Conservation (phyloP, 2,888 invertebrate species). For the Junonia oenone region DNA sequence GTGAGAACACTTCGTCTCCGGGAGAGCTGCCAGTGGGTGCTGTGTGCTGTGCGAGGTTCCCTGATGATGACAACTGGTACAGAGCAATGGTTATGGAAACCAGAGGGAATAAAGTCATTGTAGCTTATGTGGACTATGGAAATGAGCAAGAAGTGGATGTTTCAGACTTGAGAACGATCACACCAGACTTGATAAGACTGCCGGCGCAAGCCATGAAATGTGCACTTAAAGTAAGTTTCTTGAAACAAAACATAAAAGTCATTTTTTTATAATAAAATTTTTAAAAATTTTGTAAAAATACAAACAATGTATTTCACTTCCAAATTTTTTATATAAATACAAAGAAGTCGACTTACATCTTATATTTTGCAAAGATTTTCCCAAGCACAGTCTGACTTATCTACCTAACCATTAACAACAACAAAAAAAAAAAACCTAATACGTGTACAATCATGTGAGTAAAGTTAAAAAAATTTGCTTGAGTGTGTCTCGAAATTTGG, state of each 20-base stretch:
- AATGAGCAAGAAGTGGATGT: slow-evolving; percentile 89
- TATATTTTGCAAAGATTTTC: no score
- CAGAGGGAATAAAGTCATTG: slow-evolving; percentile 79
- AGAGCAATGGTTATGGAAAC: slow-evolving; percentile 87
- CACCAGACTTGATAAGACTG: slow-evolving; percentile 81
- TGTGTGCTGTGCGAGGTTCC: slow-evolving; percentile 89
- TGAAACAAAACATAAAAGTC: background rate
- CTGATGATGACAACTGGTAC: slow-evolving; percentile 92
- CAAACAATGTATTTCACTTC: no score
- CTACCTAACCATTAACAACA: no score
- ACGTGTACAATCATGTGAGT: no score
- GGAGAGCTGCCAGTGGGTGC: slow-evolving; percentile 77
- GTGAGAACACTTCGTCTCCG: slow-evolving; percentile 68
- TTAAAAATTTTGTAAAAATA: no score
- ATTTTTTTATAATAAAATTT: no score
- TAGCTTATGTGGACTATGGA: slow-evolving; percentile 96
- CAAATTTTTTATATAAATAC: no score
- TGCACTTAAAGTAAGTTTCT: slow-evolving; percentile 78
- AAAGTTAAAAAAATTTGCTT: no score
- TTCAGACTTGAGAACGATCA: slow-evolving; percentile 81
- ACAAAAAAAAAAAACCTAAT: no score
- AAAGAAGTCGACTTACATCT: no score
- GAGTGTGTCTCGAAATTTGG: no score
- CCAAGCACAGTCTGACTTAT: no score
- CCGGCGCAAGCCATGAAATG: slow-evolving; percentile 89